Percentiles rank a stretch among this genome's conserved stretches.
These are phyloP conservation scores for Pluvianellus socialis DNA, from an alignment of 2,113 vertebrate species.

Conservation along the genomic window DNA sequence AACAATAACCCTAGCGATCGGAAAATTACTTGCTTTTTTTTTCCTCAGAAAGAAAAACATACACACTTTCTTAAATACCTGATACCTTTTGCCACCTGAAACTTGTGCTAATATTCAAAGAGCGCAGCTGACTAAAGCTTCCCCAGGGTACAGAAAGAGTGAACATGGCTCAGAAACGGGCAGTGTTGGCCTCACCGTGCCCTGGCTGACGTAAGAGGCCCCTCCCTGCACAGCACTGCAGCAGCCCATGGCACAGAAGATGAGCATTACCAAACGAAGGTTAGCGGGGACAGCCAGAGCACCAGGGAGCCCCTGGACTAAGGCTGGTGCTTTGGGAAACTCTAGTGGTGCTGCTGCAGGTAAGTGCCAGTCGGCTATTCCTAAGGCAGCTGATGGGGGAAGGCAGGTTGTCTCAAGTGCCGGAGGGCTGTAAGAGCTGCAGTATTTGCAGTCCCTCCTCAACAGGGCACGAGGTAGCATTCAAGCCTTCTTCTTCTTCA, in stretches of 20 bases:
- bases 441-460: not conserved
- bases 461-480: not conserved
- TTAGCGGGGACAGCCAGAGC: not conserved
- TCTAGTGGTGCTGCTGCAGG: not conserved
- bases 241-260: not conserved
- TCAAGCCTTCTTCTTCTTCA: not conserved
- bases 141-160: not conserved
- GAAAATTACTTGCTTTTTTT: not conserved
- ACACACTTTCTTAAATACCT: not conserved
- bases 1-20: not conserved
- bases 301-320: not conserved
- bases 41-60: not conserved
- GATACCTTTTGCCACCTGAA: not conserved
- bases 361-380: not conserved
- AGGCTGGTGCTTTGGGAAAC: not conserved
- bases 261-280: fast-evolving
- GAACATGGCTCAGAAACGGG: not conserved
- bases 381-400: not conserved
- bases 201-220: fast-evolving
- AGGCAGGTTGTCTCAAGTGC: not conserved
- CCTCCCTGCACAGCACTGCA: not conserved
- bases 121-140: not conserved
- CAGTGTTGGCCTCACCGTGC: not conserved
- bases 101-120: not conserved
- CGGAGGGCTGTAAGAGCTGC: not conserved